These are phyloP conservation scores for Tetranychus piercei DNA, from an alignment of 2,888 invertebrate species.

Conservation along the genomic window DNA sequence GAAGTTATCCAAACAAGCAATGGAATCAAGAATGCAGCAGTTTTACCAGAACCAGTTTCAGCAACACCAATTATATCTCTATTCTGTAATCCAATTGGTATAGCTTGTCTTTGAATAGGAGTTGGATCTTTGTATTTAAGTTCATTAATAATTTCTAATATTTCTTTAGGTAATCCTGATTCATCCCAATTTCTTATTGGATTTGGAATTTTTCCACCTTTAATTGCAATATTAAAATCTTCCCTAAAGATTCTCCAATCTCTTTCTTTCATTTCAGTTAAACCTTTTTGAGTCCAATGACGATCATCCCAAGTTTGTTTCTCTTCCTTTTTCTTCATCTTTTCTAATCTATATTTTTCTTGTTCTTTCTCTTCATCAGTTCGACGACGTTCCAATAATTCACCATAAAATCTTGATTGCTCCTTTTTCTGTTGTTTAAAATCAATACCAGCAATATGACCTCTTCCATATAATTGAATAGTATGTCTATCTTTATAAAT, in stretches of 20 bases:
- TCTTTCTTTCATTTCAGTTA: slow-evolving; percentile 89
- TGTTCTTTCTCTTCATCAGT: slow-evolving; percentile 93
- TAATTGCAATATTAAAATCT: slow-evolving; percentile 94
- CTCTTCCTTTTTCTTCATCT: slow-evolving; percentile 82
- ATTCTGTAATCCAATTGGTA: slow-evolving; percentile 69
- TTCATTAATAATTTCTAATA: slow-evolving; percentile 77
- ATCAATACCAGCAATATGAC: slow-evolving; percentile 93
- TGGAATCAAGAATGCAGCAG: slow-evolving; percentile 90
- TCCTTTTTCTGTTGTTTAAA: slow-evolving; percentile 61
- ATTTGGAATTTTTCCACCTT: slow-evolving; percentile 66
- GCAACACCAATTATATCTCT: slow-evolving; percentile 92
- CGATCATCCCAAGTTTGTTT: slow-evolving; percentile 98
- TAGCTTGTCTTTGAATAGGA: slow-evolving; percentile 96
- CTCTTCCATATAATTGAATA: slow-evolving; percentile 91
- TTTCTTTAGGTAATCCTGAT: slow-evolving; percentile 66
- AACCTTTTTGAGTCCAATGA: slow-evolving; percentile 90
- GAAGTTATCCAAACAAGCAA: slow-evolving; percentile 89
- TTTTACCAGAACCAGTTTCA: slow-evolving; percentile 98
- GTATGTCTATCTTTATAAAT: slow-evolving; percentile 81
- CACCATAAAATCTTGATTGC: slow-evolving; percentile 91
- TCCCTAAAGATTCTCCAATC: slow-evolving; percentile 99
- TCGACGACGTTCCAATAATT: slow-evolving; percentile 67
- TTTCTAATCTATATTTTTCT: slow-evolving; percentile 76
- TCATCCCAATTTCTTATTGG: slow-evolving; percentile 90
- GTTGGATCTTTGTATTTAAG: slow-evolving; percentile 96